Conservation (phyloP, 1,140 invertebrate species). For the Aphaenogaster ashmeadi region DNA sequence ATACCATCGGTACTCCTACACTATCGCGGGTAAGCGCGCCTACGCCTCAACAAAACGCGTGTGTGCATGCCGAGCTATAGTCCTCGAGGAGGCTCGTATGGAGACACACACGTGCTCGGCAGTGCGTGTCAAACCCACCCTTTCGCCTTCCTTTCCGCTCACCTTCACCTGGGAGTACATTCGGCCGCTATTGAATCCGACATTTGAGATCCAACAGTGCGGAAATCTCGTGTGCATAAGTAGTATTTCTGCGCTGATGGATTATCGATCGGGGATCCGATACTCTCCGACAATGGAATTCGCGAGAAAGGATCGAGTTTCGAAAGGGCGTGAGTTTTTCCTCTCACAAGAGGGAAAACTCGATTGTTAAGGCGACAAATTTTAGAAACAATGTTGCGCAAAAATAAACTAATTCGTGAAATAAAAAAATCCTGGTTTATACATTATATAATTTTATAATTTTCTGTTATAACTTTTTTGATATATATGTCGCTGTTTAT, state of each 20-base stretch:
- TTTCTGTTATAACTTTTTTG: neutral
- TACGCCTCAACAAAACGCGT: slow-evolving; percentile 40
- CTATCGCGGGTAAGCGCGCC: neutral
- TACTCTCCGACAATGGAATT: slow-evolving; percentile 3
- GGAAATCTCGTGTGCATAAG: slow-evolving; percentile 24
- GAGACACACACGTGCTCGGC: slow-evolving; percentile 45
- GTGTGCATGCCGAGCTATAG: slow-evolving; percentile 1
- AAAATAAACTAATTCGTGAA: neutral
- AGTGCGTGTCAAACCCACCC: slow-evolving; percentile 73
- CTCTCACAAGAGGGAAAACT: neutral
- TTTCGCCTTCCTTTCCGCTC: slow-evolving; percentile 73
- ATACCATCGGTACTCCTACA: slow-evolving; percentile 48
- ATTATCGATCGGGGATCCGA: neutral
- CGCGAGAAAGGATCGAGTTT: neutral
- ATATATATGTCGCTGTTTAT: neutral
- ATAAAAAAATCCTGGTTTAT: neutral
- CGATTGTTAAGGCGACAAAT: neutral
- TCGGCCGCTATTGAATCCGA: slow-evolving; percentile 57
- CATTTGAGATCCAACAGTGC: slow-evolving; percentile 43
- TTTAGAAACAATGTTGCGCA: neutral
- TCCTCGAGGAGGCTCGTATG: slow-evolving; percentile 16
- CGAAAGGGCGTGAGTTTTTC: neutral
- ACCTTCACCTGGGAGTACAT: slow-evolving; percentile 66
- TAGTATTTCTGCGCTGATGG: slow-evolving; percentile 13
- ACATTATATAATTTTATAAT: neutral